These are phyloP conservation scores for Gymnoscopelus braueri DNA, from an alignment of 2,797 vertebrate species.

Conservation along the genomic window DNA sequence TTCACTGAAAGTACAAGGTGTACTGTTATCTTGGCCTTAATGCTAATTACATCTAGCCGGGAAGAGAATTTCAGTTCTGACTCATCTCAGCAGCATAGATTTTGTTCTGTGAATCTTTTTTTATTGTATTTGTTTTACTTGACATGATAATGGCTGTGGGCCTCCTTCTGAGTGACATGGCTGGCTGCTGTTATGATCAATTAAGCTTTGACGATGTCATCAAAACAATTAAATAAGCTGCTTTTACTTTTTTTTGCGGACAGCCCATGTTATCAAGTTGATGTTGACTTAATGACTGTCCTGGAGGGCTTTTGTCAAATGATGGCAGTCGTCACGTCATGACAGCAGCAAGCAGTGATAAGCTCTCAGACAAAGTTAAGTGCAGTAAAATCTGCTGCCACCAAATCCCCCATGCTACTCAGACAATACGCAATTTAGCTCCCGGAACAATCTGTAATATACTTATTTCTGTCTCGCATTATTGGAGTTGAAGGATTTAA, in stretches of 20 bases:
- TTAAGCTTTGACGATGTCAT: constrained; percentile 39
- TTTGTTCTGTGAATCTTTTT: constrained; percentile 39
- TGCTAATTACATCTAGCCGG: constrained; percentile 26
- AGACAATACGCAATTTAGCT: constrained; percentile 70
- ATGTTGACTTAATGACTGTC: constrained; percentile 37
- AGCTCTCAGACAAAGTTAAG: constrained; percentile 63
- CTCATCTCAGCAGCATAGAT: constrained; percentile 23
- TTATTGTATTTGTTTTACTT: constrained; percentile 44
- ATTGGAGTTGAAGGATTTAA: constrained; percentile 67
- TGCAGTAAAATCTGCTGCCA: constrained; percentile 53
- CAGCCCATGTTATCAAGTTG: constrained; percentile 25
- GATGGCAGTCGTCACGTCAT: constrained; percentile 64
- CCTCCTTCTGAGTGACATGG: constrained; percentile 36
- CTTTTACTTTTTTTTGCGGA: constrained; percentile 2
- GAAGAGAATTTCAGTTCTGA: constrained; percentile 36
- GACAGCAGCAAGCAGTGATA: constrained; percentile 49
- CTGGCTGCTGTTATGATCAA: constrained; percentile 41
- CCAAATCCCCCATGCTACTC: constrained; percentile 71
- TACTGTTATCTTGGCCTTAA: constrained; percentile 25
- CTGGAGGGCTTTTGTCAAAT: constrained; percentile 51
- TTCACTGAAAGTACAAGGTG: constrained; percentile 33
- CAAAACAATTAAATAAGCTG: constrained; percentile 23
- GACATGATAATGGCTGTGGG: constrained; percentile 37
- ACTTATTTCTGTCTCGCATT: constrained; percentile 69
- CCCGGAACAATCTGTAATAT: constrained; percentile 64